A percentile compares a stretch with the other conserved stretches of the same genome.
Evolutionary conservation across 2,113 vertebrate species (phyloP).

Genomic region (Hippocampus zosterae): DNA sequence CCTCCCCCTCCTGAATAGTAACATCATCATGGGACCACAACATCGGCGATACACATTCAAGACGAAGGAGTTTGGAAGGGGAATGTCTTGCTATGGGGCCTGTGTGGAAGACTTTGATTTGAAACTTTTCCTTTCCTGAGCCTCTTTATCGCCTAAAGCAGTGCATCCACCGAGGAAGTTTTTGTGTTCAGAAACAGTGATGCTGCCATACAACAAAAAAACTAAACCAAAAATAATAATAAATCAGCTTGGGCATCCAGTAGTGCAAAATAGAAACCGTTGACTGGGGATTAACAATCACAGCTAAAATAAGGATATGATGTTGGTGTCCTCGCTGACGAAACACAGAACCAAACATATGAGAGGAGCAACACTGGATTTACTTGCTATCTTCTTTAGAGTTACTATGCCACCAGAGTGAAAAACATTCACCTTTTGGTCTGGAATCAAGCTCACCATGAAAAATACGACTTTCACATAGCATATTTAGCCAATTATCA

Average conservation of each 20-base stretch:
- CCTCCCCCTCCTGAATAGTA: too few relatives aligned
- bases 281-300: slow-evolving; percentile 17
- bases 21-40: neutral
- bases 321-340: neutral
- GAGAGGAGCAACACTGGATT: neutral
- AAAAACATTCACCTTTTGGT: neutral
- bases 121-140: slow-evolving; percentile 1
- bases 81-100: neutral
- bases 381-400: neutral
- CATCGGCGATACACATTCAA: neutral
- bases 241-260: neutral
- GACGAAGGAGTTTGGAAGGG: neutral
- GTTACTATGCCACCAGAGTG: neutral
- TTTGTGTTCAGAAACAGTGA: neutral
- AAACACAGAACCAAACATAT: slow-evolving; percentile 8
- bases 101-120: neutral
- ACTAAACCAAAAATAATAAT: too few relatives aligned
- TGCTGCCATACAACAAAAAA: slow-evolving; percentile 1
- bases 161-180: neutral
- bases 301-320: slow-evolving; percentile 21
- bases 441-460: neutral
- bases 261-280: slow-evolving; percentile 6
- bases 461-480: neutral
- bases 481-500: neutral
- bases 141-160: neutral